phyloP scores from a whole-genome alignment of 2,797 vertebrate genomes.

The Enteromius radiatus region DNA sequence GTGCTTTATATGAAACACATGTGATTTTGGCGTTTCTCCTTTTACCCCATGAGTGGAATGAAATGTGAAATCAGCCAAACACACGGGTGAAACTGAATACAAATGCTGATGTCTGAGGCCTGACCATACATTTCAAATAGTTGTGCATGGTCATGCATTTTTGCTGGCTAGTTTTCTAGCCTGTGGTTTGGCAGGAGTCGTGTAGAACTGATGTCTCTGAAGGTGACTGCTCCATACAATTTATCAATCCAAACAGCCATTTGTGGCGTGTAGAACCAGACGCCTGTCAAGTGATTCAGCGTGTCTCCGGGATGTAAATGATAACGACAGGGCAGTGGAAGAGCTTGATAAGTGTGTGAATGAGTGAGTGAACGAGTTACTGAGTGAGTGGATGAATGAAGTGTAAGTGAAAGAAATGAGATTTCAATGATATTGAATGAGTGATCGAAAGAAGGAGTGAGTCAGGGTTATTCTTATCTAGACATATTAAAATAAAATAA shows the following conservation, averaged over 20 bases:
- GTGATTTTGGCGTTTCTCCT: slow-evolving; percentile 40
- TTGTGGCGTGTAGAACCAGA: slow-evolving; percentile 51
- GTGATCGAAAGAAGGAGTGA: neutral
- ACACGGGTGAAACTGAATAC: slow-evolving; percentile 58
- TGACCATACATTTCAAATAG: slow-evolving; percentile 62
- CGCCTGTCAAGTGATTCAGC: slow-evolving; percentile 45
- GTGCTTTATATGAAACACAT: slow-evolving; percentile 50
- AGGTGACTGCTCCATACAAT: slow-evolving; percentile 59
- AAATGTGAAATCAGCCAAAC: slow-evolving; percentile 53
- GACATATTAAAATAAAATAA: neutral
- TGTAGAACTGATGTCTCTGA: slow-evolving; percentile 39
- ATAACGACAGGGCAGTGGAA: slow-evolving; percentile 43
- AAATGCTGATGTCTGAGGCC: slow-evolving; percentile 57
- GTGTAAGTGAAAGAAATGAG: neutral
- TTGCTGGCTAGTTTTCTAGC: slow-evolving; percentile 55
- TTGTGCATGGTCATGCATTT: slow-evolving; percentile 61
- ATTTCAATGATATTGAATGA: neutral
- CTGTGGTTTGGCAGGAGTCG: slow-evolving; percentile 58
- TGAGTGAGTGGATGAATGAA: slow-evolving; percentile 17
- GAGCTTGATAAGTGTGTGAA: slow-evolving; percentile 5
- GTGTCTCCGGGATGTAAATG: slow-evolving; percentile 38
- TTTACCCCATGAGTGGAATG: slow-evolving; percentile 53
- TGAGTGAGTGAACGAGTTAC: slow-evolving; percentile 3
- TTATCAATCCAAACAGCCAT: slow-evolving; percentile 53
- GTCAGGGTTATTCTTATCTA: neutral